Evolutionary conservation across 2,888 invertebrate genomes (phyloP), one percentile per base, ranked within the genome.

Genomic region (Callimorpha dominula): DNA sequence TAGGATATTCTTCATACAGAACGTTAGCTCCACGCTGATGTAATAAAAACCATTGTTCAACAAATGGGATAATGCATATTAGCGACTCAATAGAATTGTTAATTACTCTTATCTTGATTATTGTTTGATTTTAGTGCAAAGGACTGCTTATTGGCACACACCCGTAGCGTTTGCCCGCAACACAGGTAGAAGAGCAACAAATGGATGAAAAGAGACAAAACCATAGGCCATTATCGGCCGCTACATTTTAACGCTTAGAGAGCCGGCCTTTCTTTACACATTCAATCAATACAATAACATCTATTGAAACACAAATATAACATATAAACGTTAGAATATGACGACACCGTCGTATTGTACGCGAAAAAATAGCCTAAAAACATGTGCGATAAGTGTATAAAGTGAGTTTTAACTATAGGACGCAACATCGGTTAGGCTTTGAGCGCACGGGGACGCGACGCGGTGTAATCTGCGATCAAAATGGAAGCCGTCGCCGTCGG

Each of bases 391-490:
- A 95, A 90, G 90, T 93, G 88, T 88, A 91, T 91, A 86, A 89
- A 90, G 86, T 86, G 86, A 87, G 88, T 87, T 85, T 86, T 88
- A 91, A 90, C 87, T 87, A 86, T 87, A 87, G 89, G 90, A 89
- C 92, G 90, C 87, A 86, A 87, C 87, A 87, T 87, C 88, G 90
- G 89, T 91, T 92, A 95, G 95, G 95, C 90, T 95, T 95, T 94
- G 93, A 92, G 89, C 89, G 88, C 87, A 87, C 88, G 87, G 93
- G 92, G 91, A 92, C 92, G 93, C 92, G 91, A 78, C 90, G 89
- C 87, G 85, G 88, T 86, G 91, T 94, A 95, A 95, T 94, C 95
- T 94, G 93, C 93, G 92, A 95, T 95, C 95, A 95, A 95, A 95
- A 95, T 95, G 95, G 95, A 93, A 92, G 93, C 93, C 91, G 91